Percentiles rank a stretch among this genome's conserved stretches.
Conservation (phyloP, 2,113 vertebrate species). For the Erinaceus europaeus region DNA sequence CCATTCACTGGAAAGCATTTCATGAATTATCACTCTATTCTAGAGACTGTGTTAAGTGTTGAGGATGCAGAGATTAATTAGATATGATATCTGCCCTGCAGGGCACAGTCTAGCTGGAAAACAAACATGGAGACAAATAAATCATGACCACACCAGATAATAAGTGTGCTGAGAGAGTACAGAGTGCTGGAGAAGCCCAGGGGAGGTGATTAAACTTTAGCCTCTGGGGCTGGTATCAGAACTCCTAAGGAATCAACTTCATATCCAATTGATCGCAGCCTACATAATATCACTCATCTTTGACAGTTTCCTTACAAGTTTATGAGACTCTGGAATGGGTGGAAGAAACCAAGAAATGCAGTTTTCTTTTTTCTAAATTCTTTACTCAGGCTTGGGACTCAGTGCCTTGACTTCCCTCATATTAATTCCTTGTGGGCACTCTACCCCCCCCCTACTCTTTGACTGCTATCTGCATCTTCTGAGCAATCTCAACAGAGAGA, state of each 20-base stretch:
- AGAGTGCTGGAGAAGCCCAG: neutral
- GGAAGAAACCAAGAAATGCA: constrained; percentile 17
- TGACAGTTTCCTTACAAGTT: constrained; percentile 1
- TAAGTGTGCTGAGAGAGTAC: neutral
- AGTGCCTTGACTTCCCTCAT: neutral
- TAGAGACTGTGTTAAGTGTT: constrained; percentile 15
- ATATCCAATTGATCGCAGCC: neutral
- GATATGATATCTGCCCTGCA: neutral
- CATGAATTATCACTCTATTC: constrained; percentile 44
- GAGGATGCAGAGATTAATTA: constrained; percentile 50
- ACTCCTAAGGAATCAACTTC: constrained; percentile 10
- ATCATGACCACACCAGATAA: neutral
- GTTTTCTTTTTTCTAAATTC: neutral
- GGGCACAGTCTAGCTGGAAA: neutral
- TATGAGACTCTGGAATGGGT: neutral
- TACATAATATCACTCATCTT: neutral
- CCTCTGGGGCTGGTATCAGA: neutral
- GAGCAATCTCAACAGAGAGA: neutral
- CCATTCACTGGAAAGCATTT: constrained; percentile 29
- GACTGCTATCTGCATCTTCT: neutral
- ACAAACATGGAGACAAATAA: constrained; percentile 39
- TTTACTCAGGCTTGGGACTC: neutral
- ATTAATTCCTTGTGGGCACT: neutral
- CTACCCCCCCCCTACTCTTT: neutral
- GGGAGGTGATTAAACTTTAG: neutral